phyloP scores from a whole-genome alignment of 2,888 invertebrate genomes.

The Drosophila rellima region DNA sequence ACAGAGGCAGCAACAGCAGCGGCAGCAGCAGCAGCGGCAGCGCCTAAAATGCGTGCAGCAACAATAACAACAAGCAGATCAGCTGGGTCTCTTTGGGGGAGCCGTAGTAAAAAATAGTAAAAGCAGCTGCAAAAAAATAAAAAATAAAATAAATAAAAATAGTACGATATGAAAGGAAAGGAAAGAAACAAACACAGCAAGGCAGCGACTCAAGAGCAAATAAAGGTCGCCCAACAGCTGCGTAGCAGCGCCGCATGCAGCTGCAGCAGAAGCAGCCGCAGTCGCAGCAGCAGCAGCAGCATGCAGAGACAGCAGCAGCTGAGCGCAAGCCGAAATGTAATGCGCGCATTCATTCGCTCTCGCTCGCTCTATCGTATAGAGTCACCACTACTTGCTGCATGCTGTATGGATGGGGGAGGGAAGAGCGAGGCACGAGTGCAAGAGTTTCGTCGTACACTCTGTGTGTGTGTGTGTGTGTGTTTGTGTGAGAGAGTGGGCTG shows the following conservation, averaged over 20 bases:
- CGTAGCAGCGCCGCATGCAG: constrained; percentile 63
- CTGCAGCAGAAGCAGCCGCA: constrained; percentile 43
- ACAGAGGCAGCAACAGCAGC: constrained; percentile 35
- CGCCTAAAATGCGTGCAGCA: constrained; percentile 62
- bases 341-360: constrained; percentile 21
- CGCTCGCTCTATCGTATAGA: constrained; percentile 24
- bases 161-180: constrained; percentile 24
- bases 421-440: constrained; percentile 36
- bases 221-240: constrained; percentile 77
- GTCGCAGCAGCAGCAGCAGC: background rate
- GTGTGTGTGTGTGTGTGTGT: background rate
- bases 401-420: background rate
- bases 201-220: constrained; percentile 69
- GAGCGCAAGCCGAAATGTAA: constrained; percentile 39
- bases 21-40: constrained; percentile 30
- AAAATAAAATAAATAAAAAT: constrained; percentile 28
- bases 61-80: constrained; percentile 42
- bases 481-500: constrained; percentile 48
- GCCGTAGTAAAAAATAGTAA: constrained; percentile 66
- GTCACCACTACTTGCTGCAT: background rate
- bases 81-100: constrained; percentile 50
- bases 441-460: constrained; percentile 13
- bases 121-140: constrained; percentile 56
- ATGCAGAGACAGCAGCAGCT: constrained; percentile 1
- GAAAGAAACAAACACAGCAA: constrained; percentile 31